Evolutionary conservation across 92 coral and sea anemone species (phyloP), one percentile per base, ranked within the genome.

Genomic region (Epizoanthus fatuus): DNA sequence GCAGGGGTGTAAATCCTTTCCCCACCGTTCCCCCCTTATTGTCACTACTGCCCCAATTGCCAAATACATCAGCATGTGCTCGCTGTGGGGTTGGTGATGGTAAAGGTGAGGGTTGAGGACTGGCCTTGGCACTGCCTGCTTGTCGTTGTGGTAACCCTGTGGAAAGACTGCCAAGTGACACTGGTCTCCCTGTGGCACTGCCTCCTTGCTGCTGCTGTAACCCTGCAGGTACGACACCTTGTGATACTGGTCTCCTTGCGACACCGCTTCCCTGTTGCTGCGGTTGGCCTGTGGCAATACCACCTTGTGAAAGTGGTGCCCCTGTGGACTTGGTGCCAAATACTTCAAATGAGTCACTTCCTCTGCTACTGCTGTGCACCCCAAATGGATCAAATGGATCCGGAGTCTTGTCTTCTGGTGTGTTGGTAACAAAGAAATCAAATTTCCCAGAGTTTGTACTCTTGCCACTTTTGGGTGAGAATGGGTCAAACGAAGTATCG

Each of bases 1-100:
- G 95, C 39, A 95, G 87, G 13, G 94, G 81, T 35, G 90, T 84
- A 16, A 85, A 87, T 14, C 87, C 22, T 22, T 91, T 55, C 47
- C 80, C 82, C 22, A 60, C 35, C 3, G 47, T 71, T 20, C n/a
- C 51, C 7, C 70, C 70, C 62, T 77, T 60, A 37, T 40, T 62
- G 39, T 77, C 82, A 44, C 57, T 40, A 44, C 74, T 81, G 10
- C 96, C 91, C 98, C 98, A 95, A 39, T 75, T 94, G 35, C 98
- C 98, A 32, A 95, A 90, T 4, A 95, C 74, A 75, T 92, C 93
- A 14, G 91, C 77, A 52, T 86, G 73, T 9, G 69, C 75, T 63
- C 67, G 65, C 72, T 54, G 47, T 39, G 80, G 83, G 25, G 67
- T 67, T 55, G 87, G 87, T 0, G 80, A 44, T 38, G 84, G 83